Percentiles rank a stretch among this genome's conserved stretches.
Conservation (phyloP, 2,888 invertebrate species). For the Oscheius sp. region DNA sequence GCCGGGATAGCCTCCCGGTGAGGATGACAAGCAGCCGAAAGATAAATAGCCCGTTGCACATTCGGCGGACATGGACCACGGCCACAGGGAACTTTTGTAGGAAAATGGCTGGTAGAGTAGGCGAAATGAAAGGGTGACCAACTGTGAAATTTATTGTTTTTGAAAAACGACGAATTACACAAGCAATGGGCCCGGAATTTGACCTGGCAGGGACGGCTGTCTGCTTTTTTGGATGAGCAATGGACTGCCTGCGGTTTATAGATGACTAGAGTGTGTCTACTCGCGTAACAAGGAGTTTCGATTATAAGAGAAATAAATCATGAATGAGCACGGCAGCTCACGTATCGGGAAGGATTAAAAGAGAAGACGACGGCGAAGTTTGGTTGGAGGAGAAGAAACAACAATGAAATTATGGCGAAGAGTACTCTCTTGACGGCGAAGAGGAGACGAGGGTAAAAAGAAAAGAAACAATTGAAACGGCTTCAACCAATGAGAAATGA, state of each 20-base stretch:
- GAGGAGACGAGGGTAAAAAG: slow-evolving; percentile 9
- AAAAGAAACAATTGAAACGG: slow-evolving; percentile 28
- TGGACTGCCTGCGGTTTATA: no score
- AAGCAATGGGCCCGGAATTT: neutral
- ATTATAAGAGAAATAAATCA: slow-evolving; percentile 36
- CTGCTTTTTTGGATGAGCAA: neutral
- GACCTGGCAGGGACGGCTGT: neutral
- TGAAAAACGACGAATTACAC: slow-evolving; percentile 24
- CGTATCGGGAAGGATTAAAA: neutral
- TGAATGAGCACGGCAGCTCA: slow-evolving; percentile 8
- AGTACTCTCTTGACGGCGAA: slow-evolving; percentile 24
- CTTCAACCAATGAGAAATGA: slow-evolving; percentile 15
- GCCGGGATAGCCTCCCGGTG: slow-evolving; percentile 17
- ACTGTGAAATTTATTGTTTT: slow-evolving; percentile 30
- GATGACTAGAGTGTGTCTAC: no score
- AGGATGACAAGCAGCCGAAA: slow-evolving; percentile 35
- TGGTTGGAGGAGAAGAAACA: slow-evolving; percentile 6
- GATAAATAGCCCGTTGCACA: slow-evolving; percentile 33
- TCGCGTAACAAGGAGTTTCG: neutral
- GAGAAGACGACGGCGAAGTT: slow-evolving; percentile 5
- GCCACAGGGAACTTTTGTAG: slow-evolving; percentile 13
- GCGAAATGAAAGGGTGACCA: neutral
- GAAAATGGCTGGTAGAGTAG: neutral
- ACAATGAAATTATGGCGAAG: slow-evolving; percentile 33
- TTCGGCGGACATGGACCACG: slow-evolving; percentile 4